phyloP scores from a whole-genome alignment of 2,888 invertebrate species.

The Smittia aterrima region DNA sequence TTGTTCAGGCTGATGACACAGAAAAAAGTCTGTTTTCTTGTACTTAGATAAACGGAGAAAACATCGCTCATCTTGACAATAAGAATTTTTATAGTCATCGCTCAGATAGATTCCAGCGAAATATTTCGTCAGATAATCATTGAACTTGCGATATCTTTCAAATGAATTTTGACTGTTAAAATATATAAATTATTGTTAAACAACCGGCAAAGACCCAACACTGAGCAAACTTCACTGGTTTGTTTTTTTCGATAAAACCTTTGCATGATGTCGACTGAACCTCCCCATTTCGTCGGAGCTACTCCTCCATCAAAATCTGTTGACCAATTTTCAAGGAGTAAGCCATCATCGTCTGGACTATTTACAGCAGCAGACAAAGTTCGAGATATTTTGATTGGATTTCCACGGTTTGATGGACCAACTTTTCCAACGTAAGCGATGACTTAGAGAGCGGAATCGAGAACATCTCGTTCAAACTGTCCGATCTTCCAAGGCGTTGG shows the following conservation, averaged over 20 bases:
- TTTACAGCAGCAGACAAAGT: conserved; percentile 33
- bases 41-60: too few species aligned
- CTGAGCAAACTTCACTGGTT: conserved; percentile 89
- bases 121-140: too few species aligned
- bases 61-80: too few species aligned
- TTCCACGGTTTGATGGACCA: conserved; percentile 64
- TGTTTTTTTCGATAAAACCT: conserved; percentile 78
- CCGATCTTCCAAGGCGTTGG: conserved; percentile 90
- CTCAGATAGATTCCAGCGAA: too few species aligned
- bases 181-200: conserved; percentile 77
- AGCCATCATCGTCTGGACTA: conserved; percentile 77
- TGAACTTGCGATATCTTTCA: too few species aligned
- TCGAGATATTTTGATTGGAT: conserved; percentile 60
- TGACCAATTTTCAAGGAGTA: conserved; percentile 84
- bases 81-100: too few species aligned
- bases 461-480: conserved; percentile 79
- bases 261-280: conserved; percentile 81
- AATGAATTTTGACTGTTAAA: too few species aligned
- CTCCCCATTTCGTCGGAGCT: conserved; percentile 86
- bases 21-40: too few species aligned
- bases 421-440: conserved; percentile 71
- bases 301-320: conserved; percentile 81
- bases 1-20: too few species aligned
- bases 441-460: conserved; percentile 76
- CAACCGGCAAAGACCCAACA: conserved; percentile 96